These are phyloP conservation scores for Blastomussa wellsi DNA, from an alignment of 92 coral and sea anemone species.

Conservation along the genomic window DNA sequence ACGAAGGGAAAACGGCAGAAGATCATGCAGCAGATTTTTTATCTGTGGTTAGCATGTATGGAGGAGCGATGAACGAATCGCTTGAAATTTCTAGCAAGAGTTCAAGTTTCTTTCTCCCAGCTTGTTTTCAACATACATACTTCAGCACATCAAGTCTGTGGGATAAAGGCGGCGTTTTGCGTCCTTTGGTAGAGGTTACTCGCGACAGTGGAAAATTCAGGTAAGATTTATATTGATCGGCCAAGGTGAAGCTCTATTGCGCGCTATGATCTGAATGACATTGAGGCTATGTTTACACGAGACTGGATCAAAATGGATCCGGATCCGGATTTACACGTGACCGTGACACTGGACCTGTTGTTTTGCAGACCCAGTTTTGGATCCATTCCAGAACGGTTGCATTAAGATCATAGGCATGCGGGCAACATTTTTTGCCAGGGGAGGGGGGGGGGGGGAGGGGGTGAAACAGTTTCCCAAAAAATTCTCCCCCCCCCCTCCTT, in stretches of 20 bases:
- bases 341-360: no score
- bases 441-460: no score
- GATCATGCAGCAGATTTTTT: slow-evolving; percentile 48
- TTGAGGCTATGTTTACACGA: no score
- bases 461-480: no score
- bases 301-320: no score
- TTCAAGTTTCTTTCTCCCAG: slow-evolving; percentile 53
- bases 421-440: no score
- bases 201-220: slow-evolving; percentile 59
- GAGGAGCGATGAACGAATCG: slow-evolving; percentile 66
- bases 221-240: slow-evolving; percentile 4
- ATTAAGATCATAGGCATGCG: no score
- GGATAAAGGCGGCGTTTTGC: slow-evolving; percentile 45
- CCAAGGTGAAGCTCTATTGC: neutral
- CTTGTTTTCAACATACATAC: slow-evolving; percentile 67
- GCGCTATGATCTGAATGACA: no score
- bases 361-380: no score
- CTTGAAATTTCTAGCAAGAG: slow-evolving; percentile 17
- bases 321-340: no score
- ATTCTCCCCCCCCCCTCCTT: no score
- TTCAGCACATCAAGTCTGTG: slow-evolving; percentile 63
- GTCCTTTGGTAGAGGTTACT: slow-evolving; percentile 49
- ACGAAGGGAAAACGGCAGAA: slow-evolving; percentile 39
- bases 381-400: no score
- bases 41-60: slow-evolving; percentile 66